Base-by-base conservation (phyloP, 2,888 invertebrate genomes). In the Perizoma flavofasciatum region DNA sequence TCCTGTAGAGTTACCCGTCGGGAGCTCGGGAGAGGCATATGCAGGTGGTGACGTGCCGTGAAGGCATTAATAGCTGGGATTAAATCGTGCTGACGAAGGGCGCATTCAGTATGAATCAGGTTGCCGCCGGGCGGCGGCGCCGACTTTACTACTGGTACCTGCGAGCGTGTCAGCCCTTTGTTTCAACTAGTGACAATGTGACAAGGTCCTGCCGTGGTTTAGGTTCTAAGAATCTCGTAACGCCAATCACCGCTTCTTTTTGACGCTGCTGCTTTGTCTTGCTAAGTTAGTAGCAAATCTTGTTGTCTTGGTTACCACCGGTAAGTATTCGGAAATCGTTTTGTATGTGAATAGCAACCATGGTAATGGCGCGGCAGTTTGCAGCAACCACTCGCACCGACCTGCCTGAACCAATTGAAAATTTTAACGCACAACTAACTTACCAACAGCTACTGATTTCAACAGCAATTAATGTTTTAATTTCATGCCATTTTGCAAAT, bases 1-100 rank as follows among this genome's bases (percentile, higher is more conserved):
- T 6, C 4, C 37, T 37, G 37, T 37, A 6, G 7, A 5, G 4
- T 37, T 37, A 6, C 7, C 6, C 22, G 71, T 69, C 66, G 71
- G 60, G 58, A 40, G 54, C 55, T 58, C 60, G 62, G 61, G 56
- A 60, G 63, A 68, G 66, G 49, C 60, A 64, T 65, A 69, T 65
- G 72, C 63, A 70, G 55, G 72, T 63, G 63, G 71, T 69, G 76
- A 77, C 72, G 77, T 74, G 69, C 77, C 76, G 77, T 78, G 77
- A 74, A 74, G 75, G 68, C 70, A 74, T 82, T 82, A 86, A 89
- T 86, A 88, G 76, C 73, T 75, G 69, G 78, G 81, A 88, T 85
- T 85, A 82, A 85, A 85, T 83, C 71, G 72, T 63, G 78, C 74
- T 77, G 80, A 79, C 73, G 81, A 74, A 52, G 46, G 37, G n/a